These are phyloP conservation scores for Diceros bicornis DNA, from an alignment of 2,797 vertebrate genomes.

Conservation along the genomic window DNA sequence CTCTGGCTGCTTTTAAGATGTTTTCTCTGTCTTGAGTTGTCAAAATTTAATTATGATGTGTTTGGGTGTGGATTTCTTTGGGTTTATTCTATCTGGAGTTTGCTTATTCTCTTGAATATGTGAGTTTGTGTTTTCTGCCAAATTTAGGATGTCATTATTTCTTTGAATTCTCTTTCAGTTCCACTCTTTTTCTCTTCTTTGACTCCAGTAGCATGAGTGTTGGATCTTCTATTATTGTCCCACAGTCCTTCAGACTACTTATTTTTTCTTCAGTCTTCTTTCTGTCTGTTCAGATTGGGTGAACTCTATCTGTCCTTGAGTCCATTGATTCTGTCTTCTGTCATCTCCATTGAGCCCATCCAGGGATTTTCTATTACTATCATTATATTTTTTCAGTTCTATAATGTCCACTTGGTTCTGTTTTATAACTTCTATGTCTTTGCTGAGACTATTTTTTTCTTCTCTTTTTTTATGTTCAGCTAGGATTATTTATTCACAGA, in stretches of 20 bases:
- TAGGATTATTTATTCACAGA: not conserved
- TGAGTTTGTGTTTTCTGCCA: not conserved
- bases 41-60: not conserved
- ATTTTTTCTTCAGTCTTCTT: not conserved
- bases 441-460: not conserved
- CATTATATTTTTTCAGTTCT: not conserved
- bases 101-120: not conserved
- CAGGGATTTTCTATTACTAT: not conserved
- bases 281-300: not conserved
- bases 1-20: not conserved
- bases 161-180: not conserved
- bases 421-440: not conserved
- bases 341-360: not conserved
- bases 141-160: not conserved
- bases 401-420: not conserved
- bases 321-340: not conserved
- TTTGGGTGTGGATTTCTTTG: not conserved
- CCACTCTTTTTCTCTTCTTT: too few relatives aligned
- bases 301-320: not conserved
- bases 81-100: not conserved
- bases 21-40: not conserved
- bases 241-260: accelerated
- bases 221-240: too few relatives aligned
- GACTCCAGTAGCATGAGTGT: accelerated
- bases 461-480: not conserved